Base-by-base conservation (phyloP, 1,140 invertebrate species). In the Bicyclus anynana region DNA sequence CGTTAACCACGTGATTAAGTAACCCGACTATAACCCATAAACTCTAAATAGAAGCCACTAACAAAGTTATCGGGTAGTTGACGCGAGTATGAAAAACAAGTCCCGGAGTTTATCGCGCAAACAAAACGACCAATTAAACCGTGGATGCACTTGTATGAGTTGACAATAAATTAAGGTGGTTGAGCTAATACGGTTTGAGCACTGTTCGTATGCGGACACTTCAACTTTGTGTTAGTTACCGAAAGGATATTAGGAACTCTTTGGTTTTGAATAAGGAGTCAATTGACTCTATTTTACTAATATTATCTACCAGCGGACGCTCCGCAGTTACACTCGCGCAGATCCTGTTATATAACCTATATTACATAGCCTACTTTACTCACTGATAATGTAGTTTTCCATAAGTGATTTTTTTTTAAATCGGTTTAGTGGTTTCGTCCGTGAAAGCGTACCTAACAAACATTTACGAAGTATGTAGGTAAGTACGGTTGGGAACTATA, bases 161-260 rank as follows among this genome's bases (percentile, higher is more conserved):
- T 59, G 63, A 69, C 67, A 69, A 69, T 69, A 69, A 69, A 60
- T 69, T 59, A 69, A 69, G 60, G 64, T 63, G 53, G 53, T 67
- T 59, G 37, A 51, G 51, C 58, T 60, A 60, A 58, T 58, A 58
- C 38, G 55, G 54, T 56, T 56, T 51, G 51, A 49, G 46, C 58
- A 40, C 35, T 52, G 50, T 40, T 40, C 55, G 33, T 42, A 20
- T 12, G 29, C 7, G 10, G 29, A 33, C n/a, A 33, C 4, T 12
- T 2, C 10, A n/a, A 33, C 7, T 10, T 12, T 4, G 12, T 12
- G n/a, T 33, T 33, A 33, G 29, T 12, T 7, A 33, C 29, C 10
- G 29, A 33, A 1, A n/a, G 29, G 29, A 33, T 7, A 7, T 33
- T 12, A 0, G 10, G 10, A 12, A 33, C 12, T 33, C 7, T 1